Evolutionary conservation across 2,113 vertebrate species (phyloP).

Genomic region (Nothobranchius kuhntae): DNA sequence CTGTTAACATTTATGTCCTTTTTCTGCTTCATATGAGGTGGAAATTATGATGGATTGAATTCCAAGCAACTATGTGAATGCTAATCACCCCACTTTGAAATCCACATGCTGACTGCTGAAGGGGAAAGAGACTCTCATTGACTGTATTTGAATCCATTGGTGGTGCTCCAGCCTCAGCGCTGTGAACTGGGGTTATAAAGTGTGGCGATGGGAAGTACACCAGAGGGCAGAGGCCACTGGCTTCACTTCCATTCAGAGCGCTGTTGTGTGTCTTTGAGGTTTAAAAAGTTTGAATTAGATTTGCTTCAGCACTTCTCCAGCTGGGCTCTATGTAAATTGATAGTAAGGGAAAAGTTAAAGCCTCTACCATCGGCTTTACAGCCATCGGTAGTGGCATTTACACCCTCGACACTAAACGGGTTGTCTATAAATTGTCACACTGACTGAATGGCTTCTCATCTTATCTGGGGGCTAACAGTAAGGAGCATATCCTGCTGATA

Average conservation of each 20-base stretch:
- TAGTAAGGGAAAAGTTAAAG: constrained; percentile 55
- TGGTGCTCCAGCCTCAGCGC: constrained; percentile 61
- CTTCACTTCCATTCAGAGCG: constrained; percentile 61
- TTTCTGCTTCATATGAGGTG: constrained; percentile 59
- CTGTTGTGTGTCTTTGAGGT: constrained; percentile 65
- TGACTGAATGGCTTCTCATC: constrained; percentile 39
- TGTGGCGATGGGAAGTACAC: constrained; percentile 61
- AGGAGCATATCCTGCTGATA: constrained; percentile 58
- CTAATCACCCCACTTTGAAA: constrained; percentile 64
- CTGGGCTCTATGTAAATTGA: constrained; percentile 71
- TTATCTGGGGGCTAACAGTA: constrained; percentile 56
- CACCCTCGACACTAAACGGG: constrained; percentile 30
- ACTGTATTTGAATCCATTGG: constrained; percentile 72
- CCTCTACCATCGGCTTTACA: constrained; percentile 24
- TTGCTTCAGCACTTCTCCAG: constrained; percentile 72
- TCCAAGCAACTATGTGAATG: constrained; percentile 64
- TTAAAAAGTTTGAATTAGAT: constrained; percentile 71
- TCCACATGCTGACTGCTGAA: constrained; percentile 66
- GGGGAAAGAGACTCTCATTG: constrained; percentile 65
- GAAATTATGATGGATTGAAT: constrained; percentile 66
- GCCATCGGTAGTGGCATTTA: constrained; percentile 32
- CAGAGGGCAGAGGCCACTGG: constrained; percentile 70
- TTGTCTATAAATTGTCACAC: constrained; percentile 41
- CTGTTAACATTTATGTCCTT: constrained; percentile 67
- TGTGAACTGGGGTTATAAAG: constrained; percentile 51